Percentiles rank a stretch among this genome's conserved stretches.
phyloP scores from a whole-genome alignment of 2,888 invertebrate genomes.

The Crepidodera aurea region DNA sequence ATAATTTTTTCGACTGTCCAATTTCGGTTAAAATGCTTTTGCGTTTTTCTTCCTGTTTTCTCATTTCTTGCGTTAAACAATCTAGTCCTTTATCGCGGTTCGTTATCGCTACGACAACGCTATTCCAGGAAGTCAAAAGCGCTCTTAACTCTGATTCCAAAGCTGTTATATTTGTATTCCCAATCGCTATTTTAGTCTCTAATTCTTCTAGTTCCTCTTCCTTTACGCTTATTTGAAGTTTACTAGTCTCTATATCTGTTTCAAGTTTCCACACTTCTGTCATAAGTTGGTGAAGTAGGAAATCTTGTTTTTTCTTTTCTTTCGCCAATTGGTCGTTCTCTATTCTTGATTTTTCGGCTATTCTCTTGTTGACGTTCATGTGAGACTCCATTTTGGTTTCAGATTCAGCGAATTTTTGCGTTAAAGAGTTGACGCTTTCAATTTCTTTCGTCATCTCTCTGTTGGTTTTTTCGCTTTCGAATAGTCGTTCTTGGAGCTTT shows the following conservation, averaged over 20 bases:
- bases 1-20: conserved; percentile 72
- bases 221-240: conserved; percentile 73
- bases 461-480: conserved; percentile 57
- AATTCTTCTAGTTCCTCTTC: conserved; percentile 68
- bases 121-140: conserved; percentile 77
- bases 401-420: conserved; percentile 69
- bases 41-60: conserved; percentile 60
- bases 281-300: conserved; percentile 68
- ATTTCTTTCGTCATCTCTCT: conserved; percentile 67
- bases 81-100: conserved; percentile 73
- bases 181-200: conserved; percentile 69
- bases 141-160: conserved; percentile 75
- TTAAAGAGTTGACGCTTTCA: conserved; percentile 66
- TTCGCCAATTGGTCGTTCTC: conserved; percentile 66
- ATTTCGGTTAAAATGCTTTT: conserved; percentile 62
- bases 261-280: conserved; percentile 77
- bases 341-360: conserved; percentile 70
- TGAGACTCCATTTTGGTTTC: conserved; percentile 71
- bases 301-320: conserved; percentile 67
- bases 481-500: conserved; percentile 61
- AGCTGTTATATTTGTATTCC: conserved; percentile 71
- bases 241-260: conserved; percentile 69
- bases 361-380: conserved; percentile 69
- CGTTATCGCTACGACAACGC: conserved; percentile 74
- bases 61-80: conserved; percentile 66